These are phyloP conservation scores for Paramormyrops kingsleyae DNA, from an alignment of 2,113 vertebrate genomes.

Conservation along the genomic window DNA sequence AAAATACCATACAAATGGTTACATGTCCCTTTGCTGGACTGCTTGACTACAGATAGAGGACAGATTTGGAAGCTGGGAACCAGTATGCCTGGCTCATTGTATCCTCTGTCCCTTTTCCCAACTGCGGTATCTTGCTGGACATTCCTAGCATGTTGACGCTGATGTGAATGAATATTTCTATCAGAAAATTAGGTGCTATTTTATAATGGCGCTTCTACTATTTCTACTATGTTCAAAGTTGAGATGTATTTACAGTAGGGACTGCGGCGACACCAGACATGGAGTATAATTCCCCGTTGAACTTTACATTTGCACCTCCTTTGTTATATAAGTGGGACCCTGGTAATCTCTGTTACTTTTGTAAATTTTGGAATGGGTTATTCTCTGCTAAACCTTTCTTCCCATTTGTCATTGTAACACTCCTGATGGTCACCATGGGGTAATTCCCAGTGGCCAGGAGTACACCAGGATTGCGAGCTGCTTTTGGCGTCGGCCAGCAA, in stretches of 20 bases:
- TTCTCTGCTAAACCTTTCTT: slow-evolving; percentile 55
- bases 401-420: slow-evolving; percentile 51
- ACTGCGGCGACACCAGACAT: slow-evolving; percentile 34
- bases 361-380: slow-evolving; percentile 60
- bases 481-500: slow-evolving; percentile 37
- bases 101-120: background rate
- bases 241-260: slow-evolving; percentile 25
- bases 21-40: background rate
- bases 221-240: background rate
- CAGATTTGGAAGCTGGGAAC: background rate
- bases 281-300: slow-evolving; percentile 45
- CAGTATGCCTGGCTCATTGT: background rate
- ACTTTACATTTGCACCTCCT: slow-evolving; percentile 51
- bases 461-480: slow-evolving; percentile 41
- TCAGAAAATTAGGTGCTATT: slow-evolving; percentile 1
- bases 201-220: slow-evolving; percentile 8
- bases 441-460: slow-evolving; percentile 49
- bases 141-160: background rate
- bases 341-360: slow-evolving; percentile 54
- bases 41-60: background rate
- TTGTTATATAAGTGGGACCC: slow-evolving; percentile 46
- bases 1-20: background rate
- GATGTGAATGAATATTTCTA: background rate
- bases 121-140: background rate
- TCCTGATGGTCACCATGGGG: slow-evolving; percentile 18